A percentile compares a stretch with the other conserved stretches of the same genome.
These are phyloP conservation scores for Rotaria magnacalcarata DNA, from an alignment of 2,888 invertebrate species.

Conservation along the genomic window DNA sequence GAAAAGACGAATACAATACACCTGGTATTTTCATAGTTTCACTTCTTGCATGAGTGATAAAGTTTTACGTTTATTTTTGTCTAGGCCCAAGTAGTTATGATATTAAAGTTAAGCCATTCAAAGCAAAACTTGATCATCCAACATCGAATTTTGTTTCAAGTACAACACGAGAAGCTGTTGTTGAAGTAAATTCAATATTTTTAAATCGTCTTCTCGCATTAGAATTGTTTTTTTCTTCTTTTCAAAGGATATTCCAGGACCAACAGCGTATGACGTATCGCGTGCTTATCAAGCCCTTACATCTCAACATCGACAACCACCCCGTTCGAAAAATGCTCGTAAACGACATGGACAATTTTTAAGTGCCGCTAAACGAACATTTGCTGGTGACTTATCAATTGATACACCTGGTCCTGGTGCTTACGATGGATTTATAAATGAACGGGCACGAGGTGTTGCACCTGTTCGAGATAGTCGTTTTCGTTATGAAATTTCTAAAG, in stretches of 20 bases:
- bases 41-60: background rate
- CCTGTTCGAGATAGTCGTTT: constrained; percentile 37
- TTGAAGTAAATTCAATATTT: background rate
- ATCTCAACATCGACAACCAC: constrained; percentile 35
- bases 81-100: constrained; percentile 47
- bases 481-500: constrained; percentile 47
- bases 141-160: constrained; percentile 43
- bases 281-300: constrained; percentile 41
- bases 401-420: constrained; percentile 43
- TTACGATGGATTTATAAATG: constrained; percentile 25
- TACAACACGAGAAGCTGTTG: background rate
- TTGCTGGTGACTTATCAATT: background rate
- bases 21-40: background rate
- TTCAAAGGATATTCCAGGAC: constrained; percentile 41
- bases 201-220: background rate
- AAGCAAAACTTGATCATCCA: constrained; percentile 38
- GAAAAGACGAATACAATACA: constrained; percentile 51
- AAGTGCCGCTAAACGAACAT: constrained; percentile 40
- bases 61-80: too few relatives aligned
- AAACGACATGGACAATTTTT: constrained; percentile 40
- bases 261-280: constrained; percentile 45
- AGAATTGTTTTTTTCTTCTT: background rate
- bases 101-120: constrained; percentile 44
- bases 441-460: constrained; percentile 1
- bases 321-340: constrained; percentile 40